A percentile compares a stretch with the other conserved stretches of the same genome.
These are phyloP conservation scores for Matsumyia berberina DNA, from an alignment of 2,888 invertebrate species.

Conservation along the genomic window DNA sequence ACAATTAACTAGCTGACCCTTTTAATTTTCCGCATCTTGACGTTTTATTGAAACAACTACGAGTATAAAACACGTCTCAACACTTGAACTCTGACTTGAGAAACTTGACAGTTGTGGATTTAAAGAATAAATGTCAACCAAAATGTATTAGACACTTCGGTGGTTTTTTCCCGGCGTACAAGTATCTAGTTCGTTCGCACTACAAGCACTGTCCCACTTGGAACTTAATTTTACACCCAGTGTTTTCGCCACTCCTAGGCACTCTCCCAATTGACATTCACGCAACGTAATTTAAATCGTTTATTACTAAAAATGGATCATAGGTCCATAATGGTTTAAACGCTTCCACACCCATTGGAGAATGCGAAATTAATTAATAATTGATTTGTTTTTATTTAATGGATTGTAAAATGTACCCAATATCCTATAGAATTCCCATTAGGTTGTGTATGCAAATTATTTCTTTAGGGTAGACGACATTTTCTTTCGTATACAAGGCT, in stretches of 20 bases:
- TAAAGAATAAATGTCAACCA: not conserved
- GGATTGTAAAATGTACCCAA: conserved; percentile 17
- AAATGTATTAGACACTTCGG: not conserved
- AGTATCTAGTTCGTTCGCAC: not conserved
- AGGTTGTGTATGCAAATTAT: conserved; percentile 21
- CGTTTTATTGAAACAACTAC: not conserved
- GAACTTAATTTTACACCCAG: not conserved
- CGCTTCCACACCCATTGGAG: not conserved
- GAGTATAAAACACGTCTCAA: not conserved
- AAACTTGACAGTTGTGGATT: not conserved
- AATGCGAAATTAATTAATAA: conserved; percentile 8
- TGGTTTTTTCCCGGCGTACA: not conserved
- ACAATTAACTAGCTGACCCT: conserved; percentile 10
- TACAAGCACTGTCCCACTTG: not conserved
- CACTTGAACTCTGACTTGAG: conserved; percentile 12
- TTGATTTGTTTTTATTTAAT: conserved; percentile 27
- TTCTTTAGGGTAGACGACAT: not conserved
- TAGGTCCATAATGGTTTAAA: conserved; percentile 8
- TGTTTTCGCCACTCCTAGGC: not conserved
- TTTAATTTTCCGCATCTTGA: conserved; percentile 9
- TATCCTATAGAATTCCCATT: conserved; percentile 17
- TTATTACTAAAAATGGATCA: conserved; percentile 28
- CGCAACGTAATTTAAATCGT: conserved; percentile 23
- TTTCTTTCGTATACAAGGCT: conserved; percentile 34
- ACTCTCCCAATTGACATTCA: conserved; percentile 25